Base-by-base conservation (phyloP, 2,888 invertebrate species). In the Leptinotarsa rubiginosa region DNA sequence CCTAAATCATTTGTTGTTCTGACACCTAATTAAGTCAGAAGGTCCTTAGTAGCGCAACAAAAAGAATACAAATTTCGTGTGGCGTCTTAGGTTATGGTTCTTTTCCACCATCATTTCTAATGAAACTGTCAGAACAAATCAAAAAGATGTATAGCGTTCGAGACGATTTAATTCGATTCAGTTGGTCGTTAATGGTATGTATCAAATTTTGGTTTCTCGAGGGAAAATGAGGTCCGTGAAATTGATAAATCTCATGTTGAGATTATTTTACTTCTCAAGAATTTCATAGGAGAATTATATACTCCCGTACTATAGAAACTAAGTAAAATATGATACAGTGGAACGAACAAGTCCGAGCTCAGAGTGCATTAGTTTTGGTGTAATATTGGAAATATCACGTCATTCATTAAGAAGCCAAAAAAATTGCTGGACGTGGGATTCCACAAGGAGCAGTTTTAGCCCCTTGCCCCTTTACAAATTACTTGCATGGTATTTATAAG, bases 1-100 rank as follows among this genome's bases (percentile, higher is more conserved):
- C 83, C 83, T 82, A 84, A 83, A 84, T 83, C 82, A 84, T 83
- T 83, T 83, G 82, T 83, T 82, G 79, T 77, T 80, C 80, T 83
- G 83, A 83, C 84, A 84, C 83, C 82, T 83, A 84, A 84, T 84
- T 84, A 83, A 82, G 78, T 75, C 78, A 70, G 81, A 80, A 81
- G 81, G 79, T 74, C 76, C 73, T 75, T 69, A 54, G 71, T 65
- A 74, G 69, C 70, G 41, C 68, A 73, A 71, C 69, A 73, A 75
- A 73, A 76, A 73, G 54, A 70, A 70, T 49, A 69, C 69, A 52
- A 73, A 69, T 62, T 54, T 54, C 31, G 50, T 62, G 72, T 69
- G 67, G 75, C 72, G 71, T 68, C 71, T 75, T 70, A 75, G 72
- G 75, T 70, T 73, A 75, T 75, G 75, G 72, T 67, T 67, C 20